Conservation (phyloP, 2,797 vertebrate species). For the Sciurus vulgaris region DNA sequence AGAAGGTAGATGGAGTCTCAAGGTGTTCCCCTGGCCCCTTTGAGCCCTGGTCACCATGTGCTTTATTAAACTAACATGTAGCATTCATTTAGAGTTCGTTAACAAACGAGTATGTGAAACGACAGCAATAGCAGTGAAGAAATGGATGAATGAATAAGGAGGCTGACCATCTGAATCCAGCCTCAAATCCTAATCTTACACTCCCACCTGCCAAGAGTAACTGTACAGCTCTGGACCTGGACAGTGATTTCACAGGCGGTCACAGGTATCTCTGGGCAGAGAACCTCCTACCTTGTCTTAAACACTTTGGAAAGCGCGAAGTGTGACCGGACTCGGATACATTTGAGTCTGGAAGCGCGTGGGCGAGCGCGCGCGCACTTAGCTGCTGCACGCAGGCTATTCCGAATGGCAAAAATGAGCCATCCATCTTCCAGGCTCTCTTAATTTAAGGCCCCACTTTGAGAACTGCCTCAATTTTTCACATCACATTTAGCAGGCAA, state of each 20-base stretch:
- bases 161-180: background rate
- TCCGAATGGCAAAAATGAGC: conserved; percentile 64
- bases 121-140: background rate
- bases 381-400: background rate
- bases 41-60: background rate
- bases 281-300: conserved; percentile 16
- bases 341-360: background rate
- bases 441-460: conserved; percentile 53
- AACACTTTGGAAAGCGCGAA: conserved; percentile 59
- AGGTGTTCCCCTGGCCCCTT: background rate
- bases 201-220: background rate
- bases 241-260: background rate
- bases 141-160: background rate
- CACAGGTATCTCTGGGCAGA: background rate
- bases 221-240: background rate
- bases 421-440: conserved; percentile 5
- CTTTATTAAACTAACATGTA: background rate
- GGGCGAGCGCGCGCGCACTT: too few relatives aligned
- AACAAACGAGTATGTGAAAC: background rate
- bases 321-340: conserved; percentile 50
- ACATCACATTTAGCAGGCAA: conserved; percentile 61
- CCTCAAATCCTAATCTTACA: background rate
- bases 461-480: conserved; percentile 74
- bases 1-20: background rate
- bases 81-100: background rate